A percentile compares a stretch with the other conserved stretches of the same genome.
phyloP scores from a whole-genome alignment of 2,113 vertebrate genomes.

The Ceyx cyanopectus region DNA sequence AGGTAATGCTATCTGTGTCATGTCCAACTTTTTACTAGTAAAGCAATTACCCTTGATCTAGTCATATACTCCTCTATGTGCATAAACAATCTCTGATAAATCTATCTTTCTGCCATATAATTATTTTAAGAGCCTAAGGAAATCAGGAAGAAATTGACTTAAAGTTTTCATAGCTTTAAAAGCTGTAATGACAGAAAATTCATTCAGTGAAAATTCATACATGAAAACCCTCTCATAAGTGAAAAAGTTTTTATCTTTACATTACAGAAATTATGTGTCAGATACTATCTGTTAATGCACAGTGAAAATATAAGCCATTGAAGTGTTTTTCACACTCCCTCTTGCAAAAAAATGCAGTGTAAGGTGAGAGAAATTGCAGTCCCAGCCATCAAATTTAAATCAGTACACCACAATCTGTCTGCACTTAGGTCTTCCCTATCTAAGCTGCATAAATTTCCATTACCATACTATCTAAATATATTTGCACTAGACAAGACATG shows the following conservation, averaged over 20 bases:
- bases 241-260: background rate
- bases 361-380: background rate
- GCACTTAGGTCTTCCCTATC: background rate
- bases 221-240: background rate
- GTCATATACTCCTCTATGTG: background rate
- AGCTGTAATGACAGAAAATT: background rate
- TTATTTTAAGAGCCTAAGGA: background rate
- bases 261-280: background rate
- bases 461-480: background rate
- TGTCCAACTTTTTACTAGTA: background rate
- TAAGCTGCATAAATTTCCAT: background rate
- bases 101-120: background rate
- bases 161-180: background rate
- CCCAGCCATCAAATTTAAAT: background rate
- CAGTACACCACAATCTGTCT: background rate
- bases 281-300: background rate
- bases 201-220: background rate
- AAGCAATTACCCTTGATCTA: constrained; percentile 1
- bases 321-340: background rate
- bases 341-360: background rate
- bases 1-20: background rate
- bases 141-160: background rate
- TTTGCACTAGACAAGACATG: accelerated
- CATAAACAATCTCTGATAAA: background rate
- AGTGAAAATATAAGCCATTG: background rate